phyloP scores from a whole-genome alignment of 2,797 vertebrate genomes.

The Lutjanus argentimaculatus region DNA sequence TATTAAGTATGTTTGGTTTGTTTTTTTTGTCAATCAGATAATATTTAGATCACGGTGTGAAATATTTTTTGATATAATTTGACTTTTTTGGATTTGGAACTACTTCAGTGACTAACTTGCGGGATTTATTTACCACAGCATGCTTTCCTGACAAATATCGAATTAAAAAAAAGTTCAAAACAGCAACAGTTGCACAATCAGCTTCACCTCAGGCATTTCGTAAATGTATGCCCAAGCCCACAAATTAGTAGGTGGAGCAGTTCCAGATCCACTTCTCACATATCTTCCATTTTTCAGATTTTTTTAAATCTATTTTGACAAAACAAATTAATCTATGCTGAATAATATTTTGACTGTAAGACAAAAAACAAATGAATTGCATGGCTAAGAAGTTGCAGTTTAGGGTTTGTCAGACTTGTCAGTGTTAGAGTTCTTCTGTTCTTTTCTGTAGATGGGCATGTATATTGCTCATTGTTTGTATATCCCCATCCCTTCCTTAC shows the following conservation, averaged over 20 bases:
- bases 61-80: conserved; percentile 84
- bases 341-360: conserved; percentile 81
- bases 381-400: conserved; percentile 99
- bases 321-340: conserved; percentile 64
- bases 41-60: conserved; percentile 74
- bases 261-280: conserved; percentile 86
- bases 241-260: conserved; percentile 89
- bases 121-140: conserved; percentile 49
- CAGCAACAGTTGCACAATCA: neutral
- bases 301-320: conserved; percentile 68
- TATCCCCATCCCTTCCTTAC: conserved; percentile 99
- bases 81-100: conserved; percentile 88
- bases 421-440: conserved; percentile 99
- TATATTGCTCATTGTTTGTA: conserved; percentile 99
- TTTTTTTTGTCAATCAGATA: conserved; percentile 74
- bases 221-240: conserved; percentile 66
- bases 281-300: conserved; percentile 75
- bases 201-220: neutral
- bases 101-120: conserved; percentile 88
- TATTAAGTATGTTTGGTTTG: conserved; percentile 73
- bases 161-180: neutral
- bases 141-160: conserved; percentile 1
- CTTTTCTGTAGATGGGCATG: conserved; percentile 97
- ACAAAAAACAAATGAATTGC: conserved; percentile 88
- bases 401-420: conserved; percentile 99